Evolutionary conservation across 64 coral and sea anemone species (phyloP).

Genomic region (Montipora cactus): DNA sequence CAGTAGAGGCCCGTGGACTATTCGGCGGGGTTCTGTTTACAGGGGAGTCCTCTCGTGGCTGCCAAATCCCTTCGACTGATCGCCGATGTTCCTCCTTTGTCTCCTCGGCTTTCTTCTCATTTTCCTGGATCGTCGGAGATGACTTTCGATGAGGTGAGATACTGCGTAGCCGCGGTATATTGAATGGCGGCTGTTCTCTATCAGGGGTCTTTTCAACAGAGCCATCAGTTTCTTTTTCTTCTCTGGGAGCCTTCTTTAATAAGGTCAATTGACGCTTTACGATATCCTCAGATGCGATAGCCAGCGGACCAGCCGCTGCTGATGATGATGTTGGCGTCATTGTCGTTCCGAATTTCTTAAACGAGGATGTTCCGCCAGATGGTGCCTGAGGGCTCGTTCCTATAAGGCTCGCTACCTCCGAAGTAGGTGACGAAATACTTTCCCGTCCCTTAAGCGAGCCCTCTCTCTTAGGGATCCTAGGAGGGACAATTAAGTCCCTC

Average conservation of each 20-base stretch:
- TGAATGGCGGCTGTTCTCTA: constrained; percentile 5
- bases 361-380: constrained; percentile 3
- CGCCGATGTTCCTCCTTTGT: constrained; percentile 19
- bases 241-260: constrained; percentile 7
- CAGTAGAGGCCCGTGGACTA: constrained; percentile 36
- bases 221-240: constrained; percentile 10
- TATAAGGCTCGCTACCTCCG: background rate
- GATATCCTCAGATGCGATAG: constrained; percentile 68
- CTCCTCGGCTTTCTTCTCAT: constrained; percentile 6
- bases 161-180: constrained; percentile 3
- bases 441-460: constrained; percentile 75
- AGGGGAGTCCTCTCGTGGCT: constrained; percentile 12
- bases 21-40: constrained; percentile 28
- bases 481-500: constrained; percentile 82
- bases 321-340: background rate
- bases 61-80: constrained; percentile 61
- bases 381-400: background rate
- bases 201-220: constrained; percentile 28
- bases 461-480: constrained; percentile 88
- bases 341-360: constrained; percentile 15
- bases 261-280: constrained; percentile 46
- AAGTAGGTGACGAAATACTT: constrained; percentile 5
- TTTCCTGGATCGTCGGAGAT: background rate
- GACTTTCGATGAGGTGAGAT: constrained; percentile 32
- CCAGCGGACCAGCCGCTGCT: background rate